Conservation (phyloP, 2,797 vertebrate genomes). For the Brotula barbata region DNA sequence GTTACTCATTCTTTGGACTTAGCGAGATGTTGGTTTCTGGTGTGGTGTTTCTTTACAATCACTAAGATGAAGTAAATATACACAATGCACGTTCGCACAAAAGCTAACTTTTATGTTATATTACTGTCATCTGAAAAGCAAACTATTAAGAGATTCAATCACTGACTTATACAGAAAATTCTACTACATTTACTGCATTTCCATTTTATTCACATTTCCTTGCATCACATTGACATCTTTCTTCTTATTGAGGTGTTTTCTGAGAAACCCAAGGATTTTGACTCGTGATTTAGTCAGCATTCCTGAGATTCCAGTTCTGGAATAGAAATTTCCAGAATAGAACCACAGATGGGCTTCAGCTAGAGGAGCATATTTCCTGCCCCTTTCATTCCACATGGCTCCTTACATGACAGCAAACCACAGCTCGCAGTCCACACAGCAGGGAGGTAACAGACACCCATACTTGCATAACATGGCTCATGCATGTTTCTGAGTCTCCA, state of each 20-base stretch:
- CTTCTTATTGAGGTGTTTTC: constrained; percentile 19
- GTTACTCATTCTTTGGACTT: too few species aligned
- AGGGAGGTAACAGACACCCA: constrained; percentile 43
- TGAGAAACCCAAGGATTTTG: constrained; percentile 20
- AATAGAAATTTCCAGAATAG: constrained; percentile 56
- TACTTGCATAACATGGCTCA: constrained; percentile 37
- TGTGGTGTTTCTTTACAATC: not conserved
- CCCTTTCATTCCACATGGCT: constrained; percentile 51
- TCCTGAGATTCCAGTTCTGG: constrained; percentile 63
- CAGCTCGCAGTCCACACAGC: constrained; percentile 39
- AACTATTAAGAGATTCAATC: too few species aligned
- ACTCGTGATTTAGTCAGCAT: constrained; percentile 56
- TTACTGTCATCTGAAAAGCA: too few species aligned
- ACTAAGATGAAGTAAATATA: too few species aligned
- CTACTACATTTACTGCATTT: not conserved
- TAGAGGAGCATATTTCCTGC: constrained; percentile 46
- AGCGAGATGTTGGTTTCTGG: too few species aligned
- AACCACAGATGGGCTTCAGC: constrained; percentile 57
- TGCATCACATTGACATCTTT: not conserved
- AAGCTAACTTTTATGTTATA: too few species aligned
- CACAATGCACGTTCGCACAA: too few species aligned
- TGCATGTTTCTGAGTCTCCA: constrained; percentile 11
- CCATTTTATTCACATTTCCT: constrained; percentile 8
- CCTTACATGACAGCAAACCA: constrained; percentile 53
- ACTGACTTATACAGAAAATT: not conserved